These are phyloP conservation scores for Chelidonichthys spinosus DNA, from an alignment of 2,797 vertebrate species.

Conservation along the genomic window DNA sequence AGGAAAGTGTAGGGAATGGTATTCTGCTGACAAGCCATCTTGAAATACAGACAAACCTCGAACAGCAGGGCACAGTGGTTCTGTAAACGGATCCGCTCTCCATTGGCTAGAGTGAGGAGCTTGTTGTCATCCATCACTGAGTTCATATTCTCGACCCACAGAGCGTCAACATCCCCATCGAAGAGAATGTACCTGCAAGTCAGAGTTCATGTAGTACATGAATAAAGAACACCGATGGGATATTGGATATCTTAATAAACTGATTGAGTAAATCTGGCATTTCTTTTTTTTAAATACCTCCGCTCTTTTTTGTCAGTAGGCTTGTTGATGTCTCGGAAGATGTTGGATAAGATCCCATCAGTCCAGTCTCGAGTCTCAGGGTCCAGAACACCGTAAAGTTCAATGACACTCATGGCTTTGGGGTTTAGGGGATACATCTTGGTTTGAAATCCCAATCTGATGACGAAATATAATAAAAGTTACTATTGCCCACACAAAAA, in stretches of 20 bases:
- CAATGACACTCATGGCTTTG: conserved; percentile 95
- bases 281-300: conserved; percentile 79
- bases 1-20: not conserved
- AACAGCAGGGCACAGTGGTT: conserved; percentile 94
- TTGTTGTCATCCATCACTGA: conserved; percentile 99
- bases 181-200: conserved; percentile 93
- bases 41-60: conserved; percentile 83
- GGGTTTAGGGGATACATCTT: conserved; percentile 93
- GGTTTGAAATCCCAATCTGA: conserved; percentile 90
- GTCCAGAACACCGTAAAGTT: conserved; percentile 95
- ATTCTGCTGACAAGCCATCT: conserved; percentile 5
- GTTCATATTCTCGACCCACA: conserved; percentile 99
- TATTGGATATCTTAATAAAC: not conserved
- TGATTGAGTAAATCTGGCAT: not conserved
- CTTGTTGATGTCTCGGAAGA: conserved; percentile 96
- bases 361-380: conserved; percentile 95
- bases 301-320: conserved; percentile 94
- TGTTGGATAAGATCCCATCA: conserved; percentile 97
- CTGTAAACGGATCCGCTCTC: conserved; percentile 95
- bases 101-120: conserved; percentile 94
- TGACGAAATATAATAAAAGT: conserved; percentile 32
- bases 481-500: conserved; percentile 1
- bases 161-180: conserved; percentile 97
- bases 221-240: not conserved
- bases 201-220: conserved; percentile 12